Evolutionary conservation across 1,140 invertebrate species (phyloP).

Genomic region (Oryctes rhinoceros): DNA sequence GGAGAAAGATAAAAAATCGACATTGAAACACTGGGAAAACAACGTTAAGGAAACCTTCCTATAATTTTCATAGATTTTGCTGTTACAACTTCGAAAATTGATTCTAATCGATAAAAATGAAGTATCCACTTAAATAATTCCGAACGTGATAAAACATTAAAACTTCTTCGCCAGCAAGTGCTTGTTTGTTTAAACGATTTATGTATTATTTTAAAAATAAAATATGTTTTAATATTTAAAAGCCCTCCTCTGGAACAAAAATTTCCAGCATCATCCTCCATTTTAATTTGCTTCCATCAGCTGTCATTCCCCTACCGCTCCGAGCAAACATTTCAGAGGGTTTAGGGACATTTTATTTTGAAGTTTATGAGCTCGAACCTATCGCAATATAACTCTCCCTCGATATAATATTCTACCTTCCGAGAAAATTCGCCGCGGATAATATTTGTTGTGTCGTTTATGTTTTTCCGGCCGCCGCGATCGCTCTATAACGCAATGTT

Average conservation of each 20-base stretch:
- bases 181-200: no score
- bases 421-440: not conserved
- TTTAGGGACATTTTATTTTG: not conserved
- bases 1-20: no score
- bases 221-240: no score
- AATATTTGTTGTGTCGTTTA: constrained; percentile 14
- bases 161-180: no score
- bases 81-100: no score
- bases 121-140: no score
- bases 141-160: no score
- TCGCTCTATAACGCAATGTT: not conserved
- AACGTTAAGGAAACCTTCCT: no score
- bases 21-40: no score
- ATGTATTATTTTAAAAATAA: no score
- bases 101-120: no score
- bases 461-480: not conserved
- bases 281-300: not conserved
- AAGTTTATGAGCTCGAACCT: constrained; percentile 20
- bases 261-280: not conserved
- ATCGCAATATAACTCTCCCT: not conserved
- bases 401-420: not conserved
- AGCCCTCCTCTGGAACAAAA: not conserved
- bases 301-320: not conserved
- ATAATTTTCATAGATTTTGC: no score
- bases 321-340: not conserved